These are phyloP conservation scores for Synanceia verrucosa DNA, from an alignment of 2,797 vertebrate genomes.

Conservation along the genomic window DNA sequence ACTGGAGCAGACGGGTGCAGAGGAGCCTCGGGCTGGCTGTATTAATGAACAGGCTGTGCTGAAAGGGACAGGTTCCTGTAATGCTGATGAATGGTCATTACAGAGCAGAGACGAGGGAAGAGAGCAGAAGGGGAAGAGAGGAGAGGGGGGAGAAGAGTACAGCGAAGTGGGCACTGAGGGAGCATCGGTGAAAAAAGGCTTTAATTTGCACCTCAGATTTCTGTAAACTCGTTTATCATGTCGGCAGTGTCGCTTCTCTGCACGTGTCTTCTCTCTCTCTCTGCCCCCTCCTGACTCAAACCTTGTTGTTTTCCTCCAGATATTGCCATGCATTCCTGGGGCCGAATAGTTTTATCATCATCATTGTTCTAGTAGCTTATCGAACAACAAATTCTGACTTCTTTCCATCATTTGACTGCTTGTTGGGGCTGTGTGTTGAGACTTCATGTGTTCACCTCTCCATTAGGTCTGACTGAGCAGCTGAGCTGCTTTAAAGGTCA, in stretches of 20 bases:
- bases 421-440: constrained; percentile 14
- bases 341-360: constrained; percentile 4
- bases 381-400: not conserved
- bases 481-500: constrained; percentile 69
- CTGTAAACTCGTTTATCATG: constrained; percentile 86
- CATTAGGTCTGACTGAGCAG: constrained; percentile 59
- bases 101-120: constrained; percentile 71
- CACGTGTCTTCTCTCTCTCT: constrained; percentile 29
- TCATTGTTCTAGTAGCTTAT: not conserved
- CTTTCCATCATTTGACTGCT: constrained; percentile 13
- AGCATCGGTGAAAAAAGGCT: constrained; percentile 64
- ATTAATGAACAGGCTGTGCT: constrained; percentile 84
- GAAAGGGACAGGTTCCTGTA: constrained; percentile 84
- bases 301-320: constrained; percentile 24
- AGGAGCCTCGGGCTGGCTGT: constrained; percentile 74
- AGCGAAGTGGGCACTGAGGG: constrained; percentile 62
- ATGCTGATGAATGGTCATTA: constrained; percentile 89
- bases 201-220: constrained; percentile 84
- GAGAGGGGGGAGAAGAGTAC: constrained; percentile 21
- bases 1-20: constrained; percentile 67
- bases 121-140: constrained; percentile 42
- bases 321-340: not conserved
- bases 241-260: constrained; percentile 62
- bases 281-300: constrained; percentile 6
- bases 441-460: constrained; percentile 36